Conservation (phyloP, 2,797 vertebrate species). For the Lophius americanus region DNA sequence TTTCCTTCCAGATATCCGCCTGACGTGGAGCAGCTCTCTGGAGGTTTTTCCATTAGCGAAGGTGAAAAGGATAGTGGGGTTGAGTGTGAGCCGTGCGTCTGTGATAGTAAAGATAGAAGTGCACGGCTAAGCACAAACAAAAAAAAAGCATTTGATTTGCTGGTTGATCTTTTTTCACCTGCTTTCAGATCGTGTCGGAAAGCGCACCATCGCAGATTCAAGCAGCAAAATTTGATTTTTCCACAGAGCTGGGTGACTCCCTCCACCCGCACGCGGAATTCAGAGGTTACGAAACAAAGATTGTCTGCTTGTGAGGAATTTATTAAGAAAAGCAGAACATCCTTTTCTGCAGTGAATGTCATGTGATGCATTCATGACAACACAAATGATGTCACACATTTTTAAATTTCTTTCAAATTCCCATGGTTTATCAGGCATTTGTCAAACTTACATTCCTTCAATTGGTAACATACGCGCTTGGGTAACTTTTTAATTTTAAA, state of each 20-base stretch:
- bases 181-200: not conserved
- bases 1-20: constrained; percentile 23
- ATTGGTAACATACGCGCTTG: too few species aligned
- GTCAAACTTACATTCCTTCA: too few species aligned
- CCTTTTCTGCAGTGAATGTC: constrained; percentile 4
- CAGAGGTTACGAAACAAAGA: constrained; percentile 1
- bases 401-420: too few species aligned
- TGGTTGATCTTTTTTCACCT: constrained; percentile 40
- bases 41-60: constrained; percentile 37
- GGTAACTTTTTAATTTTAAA: too few species aligned
- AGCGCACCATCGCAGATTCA: constrained; percentile 10
- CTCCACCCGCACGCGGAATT: constrained; percentile 6
- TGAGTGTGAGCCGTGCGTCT: constrained; percentile 28
- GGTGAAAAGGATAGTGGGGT: constrained; percentile 29
- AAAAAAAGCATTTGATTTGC: constrained; percentile 22
- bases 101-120: constrained; percentile 14
- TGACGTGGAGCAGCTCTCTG: constrained; percentile 22
- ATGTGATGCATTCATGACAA: constrained; percentile 5
- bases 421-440: too few species aligned
- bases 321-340: not conserved
- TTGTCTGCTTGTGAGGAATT: not conserved
- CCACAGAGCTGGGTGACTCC: constrained; percentile 6
- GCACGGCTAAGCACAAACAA: constrained; percentile 14
- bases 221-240: constrained; percentile 15
- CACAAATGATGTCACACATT: too few species aligned